Evolutionary conservation across 30 jellyfish, hydroid and myxozoan species (phyloP).

Genomic region (Cassiopea xamachana): DNA sequence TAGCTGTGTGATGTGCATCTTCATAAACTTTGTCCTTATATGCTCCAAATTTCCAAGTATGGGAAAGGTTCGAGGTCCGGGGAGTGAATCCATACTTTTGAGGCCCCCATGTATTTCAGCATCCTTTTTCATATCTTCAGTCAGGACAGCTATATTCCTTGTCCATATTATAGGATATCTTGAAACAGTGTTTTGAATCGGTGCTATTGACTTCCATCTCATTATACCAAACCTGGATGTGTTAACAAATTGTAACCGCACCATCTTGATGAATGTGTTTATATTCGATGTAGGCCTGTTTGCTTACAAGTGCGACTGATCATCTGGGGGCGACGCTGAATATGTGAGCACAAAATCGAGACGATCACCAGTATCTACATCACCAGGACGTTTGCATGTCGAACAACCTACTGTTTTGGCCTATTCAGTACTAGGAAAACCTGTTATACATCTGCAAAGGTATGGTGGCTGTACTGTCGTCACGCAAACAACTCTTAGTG

Average conservation of each 20-base stretch:
- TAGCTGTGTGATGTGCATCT: not conserved
- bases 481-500: too few species aligned
- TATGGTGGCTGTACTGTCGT: too few species aligned
- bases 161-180: not conserved
- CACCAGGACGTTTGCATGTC: too few species aligned
- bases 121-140: not conserved
- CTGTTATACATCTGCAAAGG: too few species aligned
- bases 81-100: constrained; percentile 16
- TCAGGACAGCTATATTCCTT: not conserved
- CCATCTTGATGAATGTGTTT: not conserved
- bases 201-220: not conserved
- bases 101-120: not conserved
- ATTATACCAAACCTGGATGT: not conserved
- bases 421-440: too few species aligned
- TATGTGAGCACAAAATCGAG: too few species aligned
- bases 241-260: not conserved
- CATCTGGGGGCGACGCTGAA: too few species aligned
- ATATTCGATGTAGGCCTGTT: too few species aligned
- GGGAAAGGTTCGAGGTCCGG: constrained; percentile 53
- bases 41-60: constrained; percentile 22
- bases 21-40: not conserved
- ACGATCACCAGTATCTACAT: too few species aligned
- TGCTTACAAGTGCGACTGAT: too few species aligned
- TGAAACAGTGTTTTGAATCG: not conserved
- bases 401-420: too few species aligned